A percentile compares a stretch with the other conserved stretches of the same genome.
Evolutionary conservation across 1,140 invertebrate genomes (phyloP).

Genomic region (Lamellibrachia luymesi): DNA sequence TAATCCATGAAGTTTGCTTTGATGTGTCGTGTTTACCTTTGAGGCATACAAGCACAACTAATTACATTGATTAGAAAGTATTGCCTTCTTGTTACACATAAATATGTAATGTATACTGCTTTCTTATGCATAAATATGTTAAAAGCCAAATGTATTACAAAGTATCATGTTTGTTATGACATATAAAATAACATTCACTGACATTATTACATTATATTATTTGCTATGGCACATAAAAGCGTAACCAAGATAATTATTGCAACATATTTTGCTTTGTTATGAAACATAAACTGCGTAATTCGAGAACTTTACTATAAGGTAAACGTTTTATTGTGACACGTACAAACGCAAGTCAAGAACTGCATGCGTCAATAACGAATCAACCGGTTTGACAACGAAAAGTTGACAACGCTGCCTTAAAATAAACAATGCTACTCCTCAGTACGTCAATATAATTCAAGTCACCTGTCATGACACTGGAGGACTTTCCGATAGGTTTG

Average conservation of each 20-base stretch:
- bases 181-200: no score
- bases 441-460: not conserved
- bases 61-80: not conserved
- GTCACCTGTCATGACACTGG: not conserved
- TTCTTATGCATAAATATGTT: no score
- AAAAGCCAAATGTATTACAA: no score
- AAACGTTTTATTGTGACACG: not conserved
- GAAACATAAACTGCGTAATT: no score
- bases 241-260: not conserved
- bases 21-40: no score
- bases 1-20: no score
- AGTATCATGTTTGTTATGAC: no score
- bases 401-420: not conserved
- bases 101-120: no score
- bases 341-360: not conserved
- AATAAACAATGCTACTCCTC: not conserved
- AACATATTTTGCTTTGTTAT: not conserved
- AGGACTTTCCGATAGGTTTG: not conserved
- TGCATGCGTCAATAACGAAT: not conserved
- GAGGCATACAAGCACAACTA: not conserved
- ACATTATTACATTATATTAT: no score
- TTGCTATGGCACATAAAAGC: no score
- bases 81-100: no score
- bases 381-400: not conserved
- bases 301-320: not conserved